phyloP scores from a whole-genome alignment of 2,797 vertebrate species.

The Sebastes diaconus region DNA sequence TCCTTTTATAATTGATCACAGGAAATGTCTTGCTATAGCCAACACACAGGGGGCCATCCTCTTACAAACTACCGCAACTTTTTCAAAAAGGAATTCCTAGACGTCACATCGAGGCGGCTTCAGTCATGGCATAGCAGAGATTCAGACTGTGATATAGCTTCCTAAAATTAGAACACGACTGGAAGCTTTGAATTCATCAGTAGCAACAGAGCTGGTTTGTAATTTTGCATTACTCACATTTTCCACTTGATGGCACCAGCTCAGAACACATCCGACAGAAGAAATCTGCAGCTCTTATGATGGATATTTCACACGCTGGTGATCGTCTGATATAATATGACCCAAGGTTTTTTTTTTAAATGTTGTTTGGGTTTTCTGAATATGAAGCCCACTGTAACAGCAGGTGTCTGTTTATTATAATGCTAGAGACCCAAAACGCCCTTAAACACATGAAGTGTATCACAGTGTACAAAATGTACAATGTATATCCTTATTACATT shows the following conservation, averaged over 20 bases:
- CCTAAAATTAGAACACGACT: constrained; percentile 47
- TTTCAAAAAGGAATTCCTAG: neutral
- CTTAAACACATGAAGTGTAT: neutral
- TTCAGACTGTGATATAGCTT: constrained; percentile 12
- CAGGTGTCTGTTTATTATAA: neutral
- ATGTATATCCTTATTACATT: neutral
- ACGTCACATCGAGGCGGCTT: neutral
- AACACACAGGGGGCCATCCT: neutral
- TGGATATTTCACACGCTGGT: neutral
- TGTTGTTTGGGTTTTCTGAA: neutral
- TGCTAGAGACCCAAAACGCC: neutral
- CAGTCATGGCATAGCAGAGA: neutral
- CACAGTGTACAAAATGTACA: neutral
- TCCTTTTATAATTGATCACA: neutral
- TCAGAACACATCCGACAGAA: constrained; percentile 12
- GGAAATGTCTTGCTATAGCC: neutral
- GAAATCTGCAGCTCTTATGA: neutral
- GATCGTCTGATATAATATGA: neutral
- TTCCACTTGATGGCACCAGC: constrained; percentile 64
- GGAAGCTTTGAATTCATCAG: constrained; percentile 27
- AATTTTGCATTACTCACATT: constrained; percentile 33
- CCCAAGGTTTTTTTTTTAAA: neutral
- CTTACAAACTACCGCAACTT: neutral
- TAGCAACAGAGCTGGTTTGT: neutral
- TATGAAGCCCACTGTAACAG: neutral